Evolutionary conservation across 2,113 vertebrate species (phyloP).

Genomic region (Zosterops borbonicus): DNA sequence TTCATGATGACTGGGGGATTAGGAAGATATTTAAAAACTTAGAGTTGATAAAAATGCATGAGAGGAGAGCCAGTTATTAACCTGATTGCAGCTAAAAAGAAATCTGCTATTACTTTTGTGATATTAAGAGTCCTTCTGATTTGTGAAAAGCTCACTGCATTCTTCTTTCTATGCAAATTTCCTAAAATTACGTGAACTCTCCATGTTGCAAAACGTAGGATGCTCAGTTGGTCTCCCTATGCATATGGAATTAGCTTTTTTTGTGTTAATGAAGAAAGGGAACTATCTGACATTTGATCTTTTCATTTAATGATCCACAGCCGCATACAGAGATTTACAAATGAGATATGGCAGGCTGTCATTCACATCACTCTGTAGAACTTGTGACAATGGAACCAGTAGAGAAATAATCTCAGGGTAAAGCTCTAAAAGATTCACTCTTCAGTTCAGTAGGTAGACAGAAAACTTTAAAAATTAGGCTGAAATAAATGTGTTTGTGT

Average conservation of each 20-base stretch:
- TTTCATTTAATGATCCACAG: background rate
- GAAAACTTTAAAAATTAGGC: background rate
- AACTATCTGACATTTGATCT: background rate
- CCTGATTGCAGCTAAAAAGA: conserved; percentile 14
- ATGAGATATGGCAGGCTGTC: background rate
- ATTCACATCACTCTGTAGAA: background rate
- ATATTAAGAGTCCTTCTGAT: background rate
- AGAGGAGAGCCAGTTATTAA: background rate
- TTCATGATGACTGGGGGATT: conserved; percentile 32
- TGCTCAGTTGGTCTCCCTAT: background rate
- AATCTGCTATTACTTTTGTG: background rate
- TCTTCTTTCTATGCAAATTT: conserved; percentile 6
- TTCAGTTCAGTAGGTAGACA: background rate
- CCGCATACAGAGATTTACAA: background rate
- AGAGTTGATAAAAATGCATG: conserved; percentile 29
- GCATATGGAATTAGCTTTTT: background rate
- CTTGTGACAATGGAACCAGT: background rate
- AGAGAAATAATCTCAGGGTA: background rate
- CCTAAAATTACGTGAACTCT: background rate
- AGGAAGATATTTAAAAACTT: conserved; percentile 38
- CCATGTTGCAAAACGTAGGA: background rate
- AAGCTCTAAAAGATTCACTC: background rate
- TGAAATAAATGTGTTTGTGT: background rate
- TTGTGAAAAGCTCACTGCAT: background rate
- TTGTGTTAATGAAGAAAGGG: background rate